Evolutionary conservation across 2,113 vertebrate genomes (phyloP).

Genomic region (Gymnobelideus leadbeateri): DNA sequence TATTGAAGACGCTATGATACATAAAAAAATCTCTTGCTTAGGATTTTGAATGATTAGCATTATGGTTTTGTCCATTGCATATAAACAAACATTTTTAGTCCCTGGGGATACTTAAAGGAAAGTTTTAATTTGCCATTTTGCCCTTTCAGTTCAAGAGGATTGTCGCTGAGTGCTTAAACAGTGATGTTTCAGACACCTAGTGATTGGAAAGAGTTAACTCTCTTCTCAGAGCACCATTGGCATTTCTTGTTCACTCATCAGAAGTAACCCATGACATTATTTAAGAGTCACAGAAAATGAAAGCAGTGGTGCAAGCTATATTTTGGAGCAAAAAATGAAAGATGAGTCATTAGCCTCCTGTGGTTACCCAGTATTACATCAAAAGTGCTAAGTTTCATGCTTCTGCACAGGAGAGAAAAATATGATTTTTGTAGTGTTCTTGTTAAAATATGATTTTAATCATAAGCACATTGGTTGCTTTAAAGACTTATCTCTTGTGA

Average conservation of each 20-base stretch:
- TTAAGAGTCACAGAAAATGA: constrained; percentile 6
- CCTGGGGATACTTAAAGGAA: neutral
- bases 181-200: neutral
- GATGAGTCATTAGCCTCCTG: constrained; percentile 31
- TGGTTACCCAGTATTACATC: constrained; percentile 1
- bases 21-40: neutral
- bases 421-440: neutral
- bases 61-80: neutral
- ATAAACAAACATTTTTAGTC: neutral
- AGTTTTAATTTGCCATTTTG: neutral
- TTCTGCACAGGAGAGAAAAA: constrained; percentile 22
- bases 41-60: constrained; percentile 2
- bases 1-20: neutral
- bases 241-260: neutral
- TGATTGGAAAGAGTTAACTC: neutral
- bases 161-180: neutral
- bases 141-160: neutral
- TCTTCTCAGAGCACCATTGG: neutral
- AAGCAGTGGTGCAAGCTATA: constrained; percentile 13
- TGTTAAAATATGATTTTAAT: constrained; percentile 24
- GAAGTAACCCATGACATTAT: neutral
- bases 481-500: constrained; percentile 24
- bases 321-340: constrained; percentile 36
- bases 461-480: constrained; percentile 10
- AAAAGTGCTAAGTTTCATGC: constrained; percentile 5